phyloP scores from a whole-genome alignment of 2,888 invertebrate genomes.

The Escarpia spicata region DNA sequence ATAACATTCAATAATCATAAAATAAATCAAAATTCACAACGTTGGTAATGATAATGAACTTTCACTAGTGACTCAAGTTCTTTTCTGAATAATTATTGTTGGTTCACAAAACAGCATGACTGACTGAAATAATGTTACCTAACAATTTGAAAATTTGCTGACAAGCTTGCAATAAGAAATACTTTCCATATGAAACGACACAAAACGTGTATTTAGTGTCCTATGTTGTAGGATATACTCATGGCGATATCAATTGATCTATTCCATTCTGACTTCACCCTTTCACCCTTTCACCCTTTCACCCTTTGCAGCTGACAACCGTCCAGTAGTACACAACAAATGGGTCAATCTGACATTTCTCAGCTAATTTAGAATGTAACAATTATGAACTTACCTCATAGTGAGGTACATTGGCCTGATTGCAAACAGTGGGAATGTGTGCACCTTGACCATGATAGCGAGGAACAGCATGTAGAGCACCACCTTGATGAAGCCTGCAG shows the following conservation, averaged over 20 bases:
- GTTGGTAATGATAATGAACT: too few relatives aligned
- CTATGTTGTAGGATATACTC: background rate
- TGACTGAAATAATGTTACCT: background rate
- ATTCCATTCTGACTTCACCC: background rate
- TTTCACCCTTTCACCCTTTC: too few relatives aligned
- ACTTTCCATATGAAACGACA: background rate
- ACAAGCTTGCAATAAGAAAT: background rate
- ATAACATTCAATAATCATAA: background rate
- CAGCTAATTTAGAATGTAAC: background rate
- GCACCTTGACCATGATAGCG: constrained; percentile 94
- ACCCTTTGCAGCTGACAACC: too few relatives aligned
- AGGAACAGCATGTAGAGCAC: constrained; percentile 90
- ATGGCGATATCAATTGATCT: background rate
- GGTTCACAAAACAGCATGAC: background rate
- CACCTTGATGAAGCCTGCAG: constrained; percentile 75
- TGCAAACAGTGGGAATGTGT: constrained; percentile 96
- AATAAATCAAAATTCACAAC: background rate
- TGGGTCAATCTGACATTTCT: background rate
- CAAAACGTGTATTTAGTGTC: background rate
- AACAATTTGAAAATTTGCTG: background rate
- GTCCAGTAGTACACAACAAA: background rate
- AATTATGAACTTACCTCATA: constrained; percentile 75
- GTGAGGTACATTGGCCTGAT: constrained; percentile 99
- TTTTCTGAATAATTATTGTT: background rate
- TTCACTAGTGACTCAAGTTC: background rate